Conservation (phyloP, 1,140 invertebrate genomes). For the Aphelenchoides besseyi region DNA sequence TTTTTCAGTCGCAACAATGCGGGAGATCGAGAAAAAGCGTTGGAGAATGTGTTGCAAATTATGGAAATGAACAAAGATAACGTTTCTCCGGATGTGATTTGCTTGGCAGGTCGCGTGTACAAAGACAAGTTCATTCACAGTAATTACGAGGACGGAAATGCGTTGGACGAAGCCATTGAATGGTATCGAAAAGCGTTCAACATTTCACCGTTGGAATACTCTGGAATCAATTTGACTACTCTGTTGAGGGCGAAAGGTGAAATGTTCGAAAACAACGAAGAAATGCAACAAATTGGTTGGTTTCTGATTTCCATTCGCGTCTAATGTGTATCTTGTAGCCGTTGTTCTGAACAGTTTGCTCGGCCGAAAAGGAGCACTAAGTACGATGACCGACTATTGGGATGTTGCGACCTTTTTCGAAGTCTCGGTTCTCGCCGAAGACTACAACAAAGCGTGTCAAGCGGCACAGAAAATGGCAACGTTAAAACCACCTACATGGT, state of each 20-base stretch:
- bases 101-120: constrained; percentile 94
- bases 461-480: constrained; percentile 98
- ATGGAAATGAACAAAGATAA: constrained; percentile 84
- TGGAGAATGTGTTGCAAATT: constrained; percentile 85
- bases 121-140: constrained; percentile 98
- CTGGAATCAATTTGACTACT: constrained; percentile 96
- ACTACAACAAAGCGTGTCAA: constrained; percentile 93
- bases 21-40: constrained; percentile 87
- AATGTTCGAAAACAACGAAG: constrained; percentile 84
- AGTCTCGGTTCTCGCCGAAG: constrained; percentile 86
- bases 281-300: constrained; percentile 79
- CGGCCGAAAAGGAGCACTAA: constrained; percentile 91
- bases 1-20: constrained; percentile 76
- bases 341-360: constrained; percentile 95
- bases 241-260: constrained; percentile 94
- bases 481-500: constrained; percentile 96
- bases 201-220: constrained; percentile 96
- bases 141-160: constrained; percentile 80
- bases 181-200: constrained; percentile 98
- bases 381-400: constrained; percentile 93
- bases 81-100: constrained; percentile 89
- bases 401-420: constrained; percentile 99
- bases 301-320: neutral
- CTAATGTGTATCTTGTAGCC: constrained; percentile 67
- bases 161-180: constrained; percentile 84